phyloP scores from a whole-genome alignment of 2,113 vertebrate genomes.

The Dermatemys mawii region DNA sequence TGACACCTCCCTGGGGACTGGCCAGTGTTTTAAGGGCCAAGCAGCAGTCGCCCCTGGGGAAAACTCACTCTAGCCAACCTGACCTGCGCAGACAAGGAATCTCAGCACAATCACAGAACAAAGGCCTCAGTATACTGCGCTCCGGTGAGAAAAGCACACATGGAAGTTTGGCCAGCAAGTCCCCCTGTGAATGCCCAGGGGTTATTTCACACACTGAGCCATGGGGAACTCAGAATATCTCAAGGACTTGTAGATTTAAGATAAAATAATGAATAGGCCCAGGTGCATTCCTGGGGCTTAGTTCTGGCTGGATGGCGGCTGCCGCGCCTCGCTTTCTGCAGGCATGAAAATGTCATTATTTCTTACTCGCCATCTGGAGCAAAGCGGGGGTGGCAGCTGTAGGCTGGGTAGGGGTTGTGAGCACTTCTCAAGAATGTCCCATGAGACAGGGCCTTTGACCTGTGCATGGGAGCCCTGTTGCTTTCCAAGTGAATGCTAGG shows the following conservation, averaged over 20 bases:
- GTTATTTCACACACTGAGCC: neutral
- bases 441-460: neutral
- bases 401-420: neutral
- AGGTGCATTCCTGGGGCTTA: neutral
- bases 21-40: neutral
- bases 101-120: neutral
- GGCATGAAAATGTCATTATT: neutral
- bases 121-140: neutral
- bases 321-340: neutral
- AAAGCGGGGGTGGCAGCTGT: neutral
- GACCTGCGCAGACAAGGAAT: neutral
- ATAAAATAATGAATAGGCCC: neutral
- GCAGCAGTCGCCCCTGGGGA: neutral
- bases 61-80: neutral
- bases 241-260: neutral
- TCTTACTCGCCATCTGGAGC: neutral
- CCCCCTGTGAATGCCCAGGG: neutral
- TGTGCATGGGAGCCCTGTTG: neutral
- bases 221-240: neutral
- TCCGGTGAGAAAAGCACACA: neutral
- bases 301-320: neutral
- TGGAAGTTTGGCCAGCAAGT: neutral
- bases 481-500: neutral
- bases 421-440: neutral
- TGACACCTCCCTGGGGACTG: neutral